These are phyloP conservation scores for Campoplex capitator DNA, from an alignment of 2,888 invertebrate species.

Conservation along the genomic window DNA sequence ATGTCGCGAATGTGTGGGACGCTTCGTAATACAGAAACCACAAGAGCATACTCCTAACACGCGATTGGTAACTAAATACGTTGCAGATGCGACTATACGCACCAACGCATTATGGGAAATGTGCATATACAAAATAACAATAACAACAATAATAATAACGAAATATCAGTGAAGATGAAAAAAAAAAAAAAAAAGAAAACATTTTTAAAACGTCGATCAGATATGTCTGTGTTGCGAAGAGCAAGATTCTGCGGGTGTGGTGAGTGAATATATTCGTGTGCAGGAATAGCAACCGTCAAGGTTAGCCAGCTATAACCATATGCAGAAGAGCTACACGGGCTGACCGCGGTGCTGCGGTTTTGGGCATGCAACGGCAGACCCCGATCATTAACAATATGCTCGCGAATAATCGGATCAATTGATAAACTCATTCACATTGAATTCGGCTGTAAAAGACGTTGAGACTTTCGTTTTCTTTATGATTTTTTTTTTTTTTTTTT, in stretches of 20 bases:
- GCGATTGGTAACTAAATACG: neutral
- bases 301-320: slow-evolving; percentile 79
- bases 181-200: neutral
- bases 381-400: slow-evolving; percentile 16
- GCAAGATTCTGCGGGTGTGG: neutral
- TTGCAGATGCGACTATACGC: neutral
- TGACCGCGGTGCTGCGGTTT: slow-evolving; percentile 50
- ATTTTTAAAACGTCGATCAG: neutral
- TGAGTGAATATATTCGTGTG: slow-evolving; percentile 5
- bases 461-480: neutral
- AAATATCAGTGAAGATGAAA: neutral
- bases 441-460: neutral
- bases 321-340: slow-evolving; percentile 31
- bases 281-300: slow-evolving; percentile 74
- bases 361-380: slow-evolving; percentile 1
- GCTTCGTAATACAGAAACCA: slow-evolving; percentile 9
- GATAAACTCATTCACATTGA: neutral
- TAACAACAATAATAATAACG: neutral
- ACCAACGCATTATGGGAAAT: neutral
- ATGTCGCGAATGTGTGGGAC: slow-evolving; percentile 34
- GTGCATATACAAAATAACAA: neutral
- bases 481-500: neutral
- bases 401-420: slow-evolving; percentile 21
- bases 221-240: neutral
- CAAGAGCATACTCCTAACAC: neutral